Conservation (phyloP, 2,888 invertebrate genomes). For the Aphrophora alni region DNA sequence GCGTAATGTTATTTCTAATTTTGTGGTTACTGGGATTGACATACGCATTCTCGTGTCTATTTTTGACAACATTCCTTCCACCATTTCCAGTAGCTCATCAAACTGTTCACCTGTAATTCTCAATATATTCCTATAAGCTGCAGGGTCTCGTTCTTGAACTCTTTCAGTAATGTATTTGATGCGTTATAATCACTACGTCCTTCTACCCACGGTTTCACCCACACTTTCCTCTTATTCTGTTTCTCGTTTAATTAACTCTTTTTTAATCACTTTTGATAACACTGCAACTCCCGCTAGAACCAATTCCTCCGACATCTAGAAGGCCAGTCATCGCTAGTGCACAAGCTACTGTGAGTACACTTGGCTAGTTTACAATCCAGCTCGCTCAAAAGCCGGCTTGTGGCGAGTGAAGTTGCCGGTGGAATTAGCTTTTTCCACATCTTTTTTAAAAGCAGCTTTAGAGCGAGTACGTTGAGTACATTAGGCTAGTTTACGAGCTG, state of each 20-base stretch:
- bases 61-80: slow-evolving; percentile 30
- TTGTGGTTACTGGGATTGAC: slow-evolving; percentile 36
- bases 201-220: slow-evolving; percentile 58
- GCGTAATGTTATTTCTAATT: too few relatives aligned
- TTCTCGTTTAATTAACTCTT: slow-evolving; percentile 64
- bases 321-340: background rate
- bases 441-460: slow-evolving; percentile 28
- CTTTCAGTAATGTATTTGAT: slow-evolving; percentile 33
- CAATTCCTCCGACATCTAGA: background rate
- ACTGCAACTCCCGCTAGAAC: slow-evolving; percentile 7
- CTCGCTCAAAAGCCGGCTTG: slow-evolving; percentile 23
- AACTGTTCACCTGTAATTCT: too few relatives aligned
- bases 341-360: slow-evolving; percentile 13
- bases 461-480: slow-evolving; percentile 7
- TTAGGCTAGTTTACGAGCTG: slow-evolving; percentile 25
- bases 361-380: slow-evolving; percentile 21
- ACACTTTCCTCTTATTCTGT: slow-evolving; percentile 92
- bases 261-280: slow-evolving; percentile 19
- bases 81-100: too few relatives aligned
- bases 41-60: slow-evolving; percentile 27
- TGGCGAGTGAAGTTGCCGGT: slow-evolving; percentile 22
- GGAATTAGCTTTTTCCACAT: slow-evolving; percentile 24
- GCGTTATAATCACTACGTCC: slow-evolving; percentile 30
- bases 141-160: slow-evolving; percentile 35
- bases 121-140: too few relatives aligned